Evolutionary conservation across 1,140 invertebrate species (phyloP).

Genomic region (Periplaneta americana): DNA sequence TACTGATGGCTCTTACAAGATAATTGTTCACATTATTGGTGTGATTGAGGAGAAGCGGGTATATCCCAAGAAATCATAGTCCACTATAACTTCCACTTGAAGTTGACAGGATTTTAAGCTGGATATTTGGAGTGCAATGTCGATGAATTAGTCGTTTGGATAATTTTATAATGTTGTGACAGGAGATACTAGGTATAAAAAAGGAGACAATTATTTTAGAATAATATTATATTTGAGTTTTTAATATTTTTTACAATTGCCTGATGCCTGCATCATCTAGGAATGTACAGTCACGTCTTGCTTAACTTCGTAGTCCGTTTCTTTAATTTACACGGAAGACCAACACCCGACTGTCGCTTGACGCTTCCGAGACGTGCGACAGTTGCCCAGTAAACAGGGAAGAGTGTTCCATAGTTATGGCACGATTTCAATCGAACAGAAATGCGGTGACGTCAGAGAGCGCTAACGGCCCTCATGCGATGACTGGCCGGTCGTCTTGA

Average conservation of each 20-base stretch:
- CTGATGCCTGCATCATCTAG: background rate
- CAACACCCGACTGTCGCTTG: background rate
- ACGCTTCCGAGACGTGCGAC: background rate
- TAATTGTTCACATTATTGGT: too few relatives aligned
- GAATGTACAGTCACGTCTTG: background rate
- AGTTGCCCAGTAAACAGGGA: background rate
- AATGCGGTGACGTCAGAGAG: background rate
- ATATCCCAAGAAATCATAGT: too few relatives aligned
- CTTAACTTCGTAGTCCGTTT: background rate
- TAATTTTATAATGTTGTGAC: too few relatives aligned
- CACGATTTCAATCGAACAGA: background rate
- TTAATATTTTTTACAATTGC: background rate
- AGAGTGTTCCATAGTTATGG: background rate
- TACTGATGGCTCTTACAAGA: too few relatives aligned
- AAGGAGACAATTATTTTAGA: background rate
- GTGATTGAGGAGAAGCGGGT: too few relatives aligned
- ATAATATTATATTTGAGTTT: background rate
- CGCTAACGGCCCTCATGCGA: background rate
- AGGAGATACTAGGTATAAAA: too few relatives aligned
- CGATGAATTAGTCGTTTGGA: too few relatives aligned
- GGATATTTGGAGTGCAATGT: too few relatives aligned
- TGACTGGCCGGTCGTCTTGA: background rate
- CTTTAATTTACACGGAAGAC: background rate
- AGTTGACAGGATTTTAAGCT: too few relatives aligned
- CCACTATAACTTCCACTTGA: too few relatives aligned